Base-by-base conservation (phyloP, 1,140 invertebrate species). In the Pygmarrhopalites habei region DNA sequence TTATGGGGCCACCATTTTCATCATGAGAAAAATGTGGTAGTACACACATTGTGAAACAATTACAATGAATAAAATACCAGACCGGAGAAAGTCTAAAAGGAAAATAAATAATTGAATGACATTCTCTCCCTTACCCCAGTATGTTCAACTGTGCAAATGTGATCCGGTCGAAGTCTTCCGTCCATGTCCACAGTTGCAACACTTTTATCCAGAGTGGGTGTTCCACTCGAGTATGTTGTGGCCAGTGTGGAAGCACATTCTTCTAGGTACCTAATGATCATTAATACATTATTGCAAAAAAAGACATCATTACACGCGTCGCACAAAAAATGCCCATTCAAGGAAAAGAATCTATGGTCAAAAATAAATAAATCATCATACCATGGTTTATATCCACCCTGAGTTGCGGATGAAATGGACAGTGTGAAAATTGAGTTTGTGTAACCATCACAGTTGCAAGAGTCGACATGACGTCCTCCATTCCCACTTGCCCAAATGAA, bases 401-500 rank as follows among this genome's bases (percentile, higher is more conserved):
- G 94, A 1, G 95, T 98, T 0, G 94, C 95, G 73, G 91, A 95
- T 21, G 90, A 95, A 71, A 99, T 97, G 58, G 93, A 96, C 28
- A 99, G 76, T 0, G 96, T 99, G 77, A 98, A 98, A 72, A 99
- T 98, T 71, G 92, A 95, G 72, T 98, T 98, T 15, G 95, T 98
- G 76, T 98, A 99, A 15, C 96, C 96, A 76, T 99, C 96, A 80
- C 95, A 98, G 76, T 98, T 97, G 75, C 96, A 99, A 3, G 92
- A 96, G 73, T 99, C 96, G 5, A 89, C 90, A 73, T 94, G 86
- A 53, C 91, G 83, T 17, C 96, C 96, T 29, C 96, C 96, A 75
- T 99, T 99, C 14, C 96, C 96, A 5, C 93, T 96, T 1, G 96
- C 96, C 96, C 96, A 99, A 0, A 99, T 93, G 75, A 98, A 99